Base-by-base conservation (phyloP, 2,888 invertebrate species). In the Polymixis lichenea region DNA sequence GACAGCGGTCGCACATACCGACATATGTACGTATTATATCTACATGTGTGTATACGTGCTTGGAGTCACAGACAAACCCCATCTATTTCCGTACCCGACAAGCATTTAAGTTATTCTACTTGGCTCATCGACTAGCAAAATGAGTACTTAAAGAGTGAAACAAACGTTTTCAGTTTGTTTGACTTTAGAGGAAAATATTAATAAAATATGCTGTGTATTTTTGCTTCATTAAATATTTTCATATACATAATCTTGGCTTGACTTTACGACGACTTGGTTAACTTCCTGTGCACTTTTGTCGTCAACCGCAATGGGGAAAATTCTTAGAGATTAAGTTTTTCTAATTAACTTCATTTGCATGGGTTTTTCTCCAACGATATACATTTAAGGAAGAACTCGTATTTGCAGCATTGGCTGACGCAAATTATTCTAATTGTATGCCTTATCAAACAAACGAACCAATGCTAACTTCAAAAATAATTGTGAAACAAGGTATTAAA, bases 61-160 rank as follows among this genome's bases (percentile, higher is more conserved):
- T 72, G 77, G 65, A 72, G 58, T 60, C 69, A 74, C 85, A 85
- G 84, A 89, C 89, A 85, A 84, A 86, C 84, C 75, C 78, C 77
- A 86, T 91, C 92, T 94, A 94, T 95, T 94, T 94, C 90, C 88
- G 93, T 90, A 88, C 78, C 82, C 72, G 80, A 81, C 83, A 83
- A 88, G 85, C 82, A 89, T 89, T 88, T 87, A 76, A 89, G 86
- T 84, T 85, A 90, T 89, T 85, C 85, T 72, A 71, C 55, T 84
- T 32, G 78, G 77, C 68, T 72, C 58, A 64, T 38, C 15, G 43
- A 60, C 38, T 22, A 78, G 65, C 64, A n/a, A 67, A 72, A 62
- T 62, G 22, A 65, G 51, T 64, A 79, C 72, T 38, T 32, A 60
- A 60, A 51, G 25, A 51, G 49, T 67, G 38, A 74, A 67, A 78